Base-by-base conservation (phyloP, 2,888 invertebrate genomes). In the Leptinotarsa haldemani region DNA sequence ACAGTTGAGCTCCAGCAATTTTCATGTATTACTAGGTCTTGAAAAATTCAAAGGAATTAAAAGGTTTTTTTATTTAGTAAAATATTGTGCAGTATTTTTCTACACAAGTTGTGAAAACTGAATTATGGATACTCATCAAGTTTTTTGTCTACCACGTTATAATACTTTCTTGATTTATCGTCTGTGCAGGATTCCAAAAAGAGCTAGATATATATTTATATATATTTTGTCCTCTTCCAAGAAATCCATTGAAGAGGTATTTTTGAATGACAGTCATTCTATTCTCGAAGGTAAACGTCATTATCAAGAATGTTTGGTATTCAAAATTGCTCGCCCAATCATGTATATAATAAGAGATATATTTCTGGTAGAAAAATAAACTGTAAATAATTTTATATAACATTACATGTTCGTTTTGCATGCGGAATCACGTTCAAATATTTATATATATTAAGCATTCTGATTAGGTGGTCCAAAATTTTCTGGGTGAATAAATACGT, bases 331-430 rank as follows among this genome's bases (percentile, higher is more conserved):
- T 40, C 58, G 40, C 7, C 30, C 18, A 61, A 61, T 61, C 61
- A 61, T 61, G 61, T 61, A 61, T 30, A 61, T 61, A 61, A 61
- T 58, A 58, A 61, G 61, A 61, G 61, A 61, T 61, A 61, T 61
- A 61, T 61, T 61, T 61, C 61, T 61, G 61, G 61, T 61, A 61
- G 61, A 15, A 56, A 61, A 61, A 61, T 61, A 30, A 30, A 61
- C 16, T 61, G 61, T 61, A 61, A 30, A 61, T 61, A 61, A 25
- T 61, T 25, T 30, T 61, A 61, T n/a, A 30, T n/a, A 61, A 30
- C 61, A 61, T 16, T n/a, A 40, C 16, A 40, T n/a, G 16, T 30
- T 25, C 18, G 56, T 56, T 20, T 61, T 61, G 61, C 61, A 61
- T 61, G 61, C 25, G 61, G n/a, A 40, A 16, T 61, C 16, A 61